Evolutionary conservation across 2,888 invertebrate genomes (phyloP).

Genomic region (Heteromyza rotundicornis): DNA sequence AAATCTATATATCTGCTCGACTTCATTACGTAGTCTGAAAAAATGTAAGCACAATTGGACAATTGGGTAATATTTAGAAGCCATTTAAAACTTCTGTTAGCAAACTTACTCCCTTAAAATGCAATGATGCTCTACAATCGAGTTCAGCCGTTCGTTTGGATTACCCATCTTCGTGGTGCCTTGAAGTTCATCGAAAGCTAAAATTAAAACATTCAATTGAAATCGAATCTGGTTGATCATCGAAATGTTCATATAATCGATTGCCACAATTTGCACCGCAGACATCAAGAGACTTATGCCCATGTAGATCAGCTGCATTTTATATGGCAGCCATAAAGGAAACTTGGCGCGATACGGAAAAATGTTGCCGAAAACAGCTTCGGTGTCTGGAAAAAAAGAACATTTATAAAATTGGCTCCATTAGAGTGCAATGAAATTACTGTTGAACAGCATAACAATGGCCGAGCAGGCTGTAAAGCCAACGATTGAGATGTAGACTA

Average conservation of each 20-base stretch:
- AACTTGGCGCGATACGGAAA: conserved; percentile 45
- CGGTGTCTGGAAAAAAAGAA: conserved; percentile 33
- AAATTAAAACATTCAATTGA: conserved; percentile 45
- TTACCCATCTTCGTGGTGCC: conserved; percentile 2
- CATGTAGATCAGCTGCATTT: conserved; percentile 40
- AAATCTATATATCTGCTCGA: conserved; percentile 40
- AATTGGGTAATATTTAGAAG: too few relatives aligned
- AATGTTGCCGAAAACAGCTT: conserved; percentile 37
- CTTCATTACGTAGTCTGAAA: conserved; percentile 38
- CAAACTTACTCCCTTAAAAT: conserved; percentile 38
- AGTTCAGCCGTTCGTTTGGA: conserved; percentile 33
- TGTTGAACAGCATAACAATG: conserved; percentile 29
- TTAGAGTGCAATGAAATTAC: too few relatives aligned
- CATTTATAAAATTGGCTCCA: too few relatives aligned
- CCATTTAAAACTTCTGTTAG: too few relatives aligned
- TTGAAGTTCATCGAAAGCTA: conserved; percentile 42
- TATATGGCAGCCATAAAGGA: conserved; percentile 37
- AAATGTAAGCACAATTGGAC: not conserved
- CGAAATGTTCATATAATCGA: conserved; percentile 46
- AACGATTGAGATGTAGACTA: conserved; percentile 27
- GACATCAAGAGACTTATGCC: conserved; percentile 33
- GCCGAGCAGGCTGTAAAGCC: conserved; percentile 29
- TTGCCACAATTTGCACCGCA: conserved; percentile 40
- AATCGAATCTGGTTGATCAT: conserved; percentile 49
- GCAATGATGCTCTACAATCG: conserved; percentile 42